A percentile compares a stretch with the other conserved stretches of the same genome.
These are phyloP conservation scores for Trachelus troglodyta DNA, from an alignment of 2,888 invertebrate species.

Conservation along the genomic window DNA sequence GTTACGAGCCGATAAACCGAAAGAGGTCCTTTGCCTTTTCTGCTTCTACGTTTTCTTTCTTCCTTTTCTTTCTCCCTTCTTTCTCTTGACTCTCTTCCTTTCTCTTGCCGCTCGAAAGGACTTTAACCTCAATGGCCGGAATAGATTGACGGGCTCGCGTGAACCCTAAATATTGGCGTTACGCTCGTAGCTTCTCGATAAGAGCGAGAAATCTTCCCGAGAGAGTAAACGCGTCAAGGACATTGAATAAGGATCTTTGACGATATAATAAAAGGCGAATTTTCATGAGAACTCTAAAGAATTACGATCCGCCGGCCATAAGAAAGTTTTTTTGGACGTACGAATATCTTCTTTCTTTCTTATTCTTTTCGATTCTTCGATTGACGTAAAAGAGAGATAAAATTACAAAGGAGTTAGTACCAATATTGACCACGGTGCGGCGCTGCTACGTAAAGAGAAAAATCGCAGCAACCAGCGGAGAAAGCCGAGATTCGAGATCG, in stretches of 20 bases:
- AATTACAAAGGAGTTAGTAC: background rate
- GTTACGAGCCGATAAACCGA: constrained; percentile 2
- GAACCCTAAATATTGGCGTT: background rate
- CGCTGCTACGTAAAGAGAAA: background rate
- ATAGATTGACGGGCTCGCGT: background rate
- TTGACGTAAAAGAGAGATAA: background rate
- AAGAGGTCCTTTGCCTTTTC: constrained; percentile 1
- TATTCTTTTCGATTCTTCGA: background rate
- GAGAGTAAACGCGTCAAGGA: background rate
- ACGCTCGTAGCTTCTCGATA: background rate
- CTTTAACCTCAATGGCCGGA: background rate
- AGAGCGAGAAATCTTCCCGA: background rate
- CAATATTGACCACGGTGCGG: background rate
- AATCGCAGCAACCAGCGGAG: background rate
- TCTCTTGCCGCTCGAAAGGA: background rate
- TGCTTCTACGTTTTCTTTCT: background rate
- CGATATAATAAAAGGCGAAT: background rate
- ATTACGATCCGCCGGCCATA: background rate
- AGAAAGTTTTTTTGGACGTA: background rate
- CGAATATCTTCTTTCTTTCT: background rate
- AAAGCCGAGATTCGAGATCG: constrained; percentile 33
- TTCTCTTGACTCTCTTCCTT: background rate
- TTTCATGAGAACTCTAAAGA: background rate
- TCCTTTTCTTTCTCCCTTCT: background rate
- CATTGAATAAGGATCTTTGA: background rate